Conservation (phyloP, 2,113 vertebrate genomes). For the Datnioides undecimradiatus region DNA sequence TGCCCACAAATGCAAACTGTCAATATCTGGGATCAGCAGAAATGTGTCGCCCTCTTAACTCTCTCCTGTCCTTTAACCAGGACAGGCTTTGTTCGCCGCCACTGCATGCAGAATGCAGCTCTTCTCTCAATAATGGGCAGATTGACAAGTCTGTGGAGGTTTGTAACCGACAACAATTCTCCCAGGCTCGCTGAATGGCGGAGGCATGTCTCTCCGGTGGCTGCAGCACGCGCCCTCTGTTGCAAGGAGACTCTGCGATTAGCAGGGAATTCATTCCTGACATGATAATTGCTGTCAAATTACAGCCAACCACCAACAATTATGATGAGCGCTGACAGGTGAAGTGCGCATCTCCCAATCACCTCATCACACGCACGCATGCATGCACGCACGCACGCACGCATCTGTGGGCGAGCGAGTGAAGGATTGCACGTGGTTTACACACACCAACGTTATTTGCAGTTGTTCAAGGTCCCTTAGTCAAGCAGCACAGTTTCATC, state of each 20-base stretch:
- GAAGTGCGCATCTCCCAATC: conserved; percentile 26
- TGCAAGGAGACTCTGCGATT: conserved; percentile 52
- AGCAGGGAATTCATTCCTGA: conserved; percentile 56
- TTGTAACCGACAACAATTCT: conserved; percentile 43
- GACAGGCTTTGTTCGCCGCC: conserved; percentile 39
- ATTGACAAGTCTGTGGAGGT: conserved; percentile 53
- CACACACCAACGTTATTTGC: conserved; percentile 9
- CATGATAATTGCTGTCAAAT: conserved; percentile 75
- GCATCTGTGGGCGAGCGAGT: neutral
- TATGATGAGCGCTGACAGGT: conserved; percentile 61
- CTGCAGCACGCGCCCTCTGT: neutral
- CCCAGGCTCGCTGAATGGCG: neutral
- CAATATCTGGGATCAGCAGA: conserved; percentile 48
- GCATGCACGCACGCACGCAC: too few relatives aligned
- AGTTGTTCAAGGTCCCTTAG: conserved; percentile 47
- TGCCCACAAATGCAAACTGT: conserved; percentile 46
- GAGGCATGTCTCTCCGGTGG: conserved; percentile 13
- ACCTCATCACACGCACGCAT: neutral
- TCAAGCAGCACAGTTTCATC: conserved; percentile 42
- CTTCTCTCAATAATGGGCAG: conserved; percentile 32
- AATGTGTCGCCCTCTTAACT: conserved; percentile 50
- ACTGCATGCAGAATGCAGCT: conserved; percentile 15
- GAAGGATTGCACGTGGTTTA: neutral
- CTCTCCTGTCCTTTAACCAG: conserved; percentile 40
- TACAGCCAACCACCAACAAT: conserved; percentile 71